phyloP scores from a whole-genome alignment of 2,797 vertebrate species.

The Pseudotriccus pelzelni region DNA sequence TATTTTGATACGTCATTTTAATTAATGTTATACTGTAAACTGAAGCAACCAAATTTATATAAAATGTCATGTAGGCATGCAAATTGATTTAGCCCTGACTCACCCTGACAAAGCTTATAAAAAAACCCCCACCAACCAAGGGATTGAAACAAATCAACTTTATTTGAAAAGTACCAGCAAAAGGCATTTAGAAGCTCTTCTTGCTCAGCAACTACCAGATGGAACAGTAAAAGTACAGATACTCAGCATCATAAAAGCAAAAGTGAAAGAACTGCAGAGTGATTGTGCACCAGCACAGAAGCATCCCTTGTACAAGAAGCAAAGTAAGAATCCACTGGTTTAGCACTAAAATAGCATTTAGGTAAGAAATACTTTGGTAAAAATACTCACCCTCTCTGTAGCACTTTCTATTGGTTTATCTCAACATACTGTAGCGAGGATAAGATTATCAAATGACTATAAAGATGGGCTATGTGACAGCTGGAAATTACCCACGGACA shows the following conservation, averaged over 20 bases:
- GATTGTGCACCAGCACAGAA: background rate
- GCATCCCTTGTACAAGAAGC: background rate
- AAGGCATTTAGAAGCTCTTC: background rate
- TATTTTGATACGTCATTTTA: background rate
- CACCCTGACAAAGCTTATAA: background rate
- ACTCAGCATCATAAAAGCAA: background rate
- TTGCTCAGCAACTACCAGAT: background rate
- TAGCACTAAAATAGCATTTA: background rate
- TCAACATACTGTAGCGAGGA: rapidly evolving
- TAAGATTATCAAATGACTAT: background rate
- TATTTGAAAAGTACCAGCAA: background rate
- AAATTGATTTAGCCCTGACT: background rate
- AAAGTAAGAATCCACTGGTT: background rate
- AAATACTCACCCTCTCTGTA: background rate
- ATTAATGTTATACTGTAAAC: background rate
- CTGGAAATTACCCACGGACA: background rate
- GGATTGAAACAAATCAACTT: background rate
- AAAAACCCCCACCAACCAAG: background rate
- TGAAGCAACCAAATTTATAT: background rate
- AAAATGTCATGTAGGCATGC: background rate
- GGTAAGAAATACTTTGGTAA: background rate
- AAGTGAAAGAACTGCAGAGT: background rate
- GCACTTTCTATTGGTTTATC: background rate
- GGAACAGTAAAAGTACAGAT: background rate
- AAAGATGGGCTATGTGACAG: background rate